Conservation (phyloP, 2,888 invertebrate species). For the Ennomos erosarius region DNA sequence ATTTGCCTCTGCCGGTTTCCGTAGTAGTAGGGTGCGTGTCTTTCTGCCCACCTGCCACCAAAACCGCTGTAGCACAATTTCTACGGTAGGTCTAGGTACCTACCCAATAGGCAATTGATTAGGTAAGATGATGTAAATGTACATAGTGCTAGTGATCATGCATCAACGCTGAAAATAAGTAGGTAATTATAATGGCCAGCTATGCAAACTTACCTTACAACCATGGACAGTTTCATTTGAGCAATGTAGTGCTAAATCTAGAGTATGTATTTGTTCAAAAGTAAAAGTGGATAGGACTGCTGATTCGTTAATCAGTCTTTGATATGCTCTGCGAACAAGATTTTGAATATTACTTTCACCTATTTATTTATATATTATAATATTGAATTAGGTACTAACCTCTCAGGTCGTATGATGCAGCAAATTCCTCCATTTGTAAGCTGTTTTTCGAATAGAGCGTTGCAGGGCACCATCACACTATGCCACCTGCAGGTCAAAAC, state of each 20-base stretch:
- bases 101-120: too few species aligned
- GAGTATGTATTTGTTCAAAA: constrained; percentile 35
- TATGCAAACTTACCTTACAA: constrained; percentile 53
- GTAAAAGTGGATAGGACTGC: constrained; percentile 14
- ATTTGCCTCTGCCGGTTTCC: too few species aligned
- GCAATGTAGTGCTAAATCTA: constrained; percentile 61
- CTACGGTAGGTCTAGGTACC: too few species aligned
- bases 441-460: constrained; percentile 56
- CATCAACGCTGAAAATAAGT: too few species aligned
- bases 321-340: constrained; percentile 15
- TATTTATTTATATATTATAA: too few species aligned
- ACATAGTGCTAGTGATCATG: too few species aligned
- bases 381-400: constrained; percentile 32
- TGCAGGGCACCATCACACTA: constrained; percentile 51
- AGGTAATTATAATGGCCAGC: too few species aligned
- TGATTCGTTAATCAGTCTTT: constrained; percentile 36
- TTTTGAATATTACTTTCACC: too few species aligned
- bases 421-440: constrained; percentile 64
- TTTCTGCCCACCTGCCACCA: too few species aligned
- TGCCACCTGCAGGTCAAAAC: constrained; percentile 62
- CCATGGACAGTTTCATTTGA: constrained; percentile 48
- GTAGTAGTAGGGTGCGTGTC: too few species aligned
- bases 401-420: constrained; percentile 57
- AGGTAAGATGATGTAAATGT: too few species aligned
- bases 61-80: too few species aligned